A percentile compares a stretch with the other conserved stretches of the same genome.
These are phyloP conservation scores for Motacilla tschutschensis DNA, from an alignment of 2,113 vertebrate genomes.

Conservation along the genomic window DNA sequence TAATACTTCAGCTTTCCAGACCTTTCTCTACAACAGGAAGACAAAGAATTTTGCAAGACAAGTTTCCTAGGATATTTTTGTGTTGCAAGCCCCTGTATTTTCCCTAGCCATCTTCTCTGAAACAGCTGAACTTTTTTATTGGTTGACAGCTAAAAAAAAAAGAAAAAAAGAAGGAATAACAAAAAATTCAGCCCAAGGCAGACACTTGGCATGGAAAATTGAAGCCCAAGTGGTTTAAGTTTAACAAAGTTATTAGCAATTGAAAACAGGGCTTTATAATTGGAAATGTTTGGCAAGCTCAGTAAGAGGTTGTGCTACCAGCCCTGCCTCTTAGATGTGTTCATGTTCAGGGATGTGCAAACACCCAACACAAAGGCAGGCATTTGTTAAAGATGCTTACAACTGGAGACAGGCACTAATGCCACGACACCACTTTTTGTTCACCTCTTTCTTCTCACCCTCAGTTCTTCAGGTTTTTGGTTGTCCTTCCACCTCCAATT, in stretches of 20 bases:
- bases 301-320: conserved; percentile 46
- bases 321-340: conserved; percentile 8
- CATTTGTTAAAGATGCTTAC: not conserved
- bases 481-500: not conserved
- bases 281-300: conserved; percentile 47
- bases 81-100: not conserved
- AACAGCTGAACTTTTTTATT: conserved; percentile 15
- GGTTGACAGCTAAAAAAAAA: not conserved
- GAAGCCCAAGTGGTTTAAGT: conserved; percentile 51
- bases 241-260: conserved; percentile 56
- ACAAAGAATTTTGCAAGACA: not conserved
- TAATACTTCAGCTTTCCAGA: not conserved
- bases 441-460: not conserved
- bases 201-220: conserved; percentile 38
- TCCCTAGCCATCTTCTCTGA: not conserved
- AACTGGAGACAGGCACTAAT: not conserved
- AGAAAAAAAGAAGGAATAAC: not conserved
- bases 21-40: not conserved
- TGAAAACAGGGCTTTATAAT: conserved; percentile 60
- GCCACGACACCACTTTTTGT: not conserved
- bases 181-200: conserved; percentile 37
- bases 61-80: not conserved
- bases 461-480: not conserved
- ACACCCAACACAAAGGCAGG: not conserved
- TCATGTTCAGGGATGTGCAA: not conserved